Evolutionary conservation across 2,888 invertebrate genomes (phyloP).

Genomic region (Chrysolina oricalcia): DNA sequence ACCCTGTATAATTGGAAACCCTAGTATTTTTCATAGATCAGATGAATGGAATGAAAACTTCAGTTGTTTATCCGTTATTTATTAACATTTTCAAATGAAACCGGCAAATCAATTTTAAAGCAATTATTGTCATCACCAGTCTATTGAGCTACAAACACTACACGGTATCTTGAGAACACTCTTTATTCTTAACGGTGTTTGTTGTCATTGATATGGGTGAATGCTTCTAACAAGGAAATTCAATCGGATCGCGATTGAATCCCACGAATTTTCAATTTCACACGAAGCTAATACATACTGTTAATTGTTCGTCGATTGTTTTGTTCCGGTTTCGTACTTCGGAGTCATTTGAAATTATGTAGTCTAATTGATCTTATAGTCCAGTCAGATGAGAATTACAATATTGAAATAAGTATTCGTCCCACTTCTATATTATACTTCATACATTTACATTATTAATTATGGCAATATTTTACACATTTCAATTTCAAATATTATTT

Average conservation of each 20-base stretch:
- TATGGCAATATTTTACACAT: too few relatives aligned
- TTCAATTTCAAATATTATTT: too few relatives aligned
- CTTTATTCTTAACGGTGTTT: not conserved
- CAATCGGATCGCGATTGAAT: constrained; percentile 8
- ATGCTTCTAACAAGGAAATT: constrained; percentile 24
- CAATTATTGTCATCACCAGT: not conserved
- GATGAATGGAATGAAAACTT: too few relatives aligned
- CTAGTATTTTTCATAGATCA: too few relatives aligned
- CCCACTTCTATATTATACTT: too few relatives aligned
- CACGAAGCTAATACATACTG: constrained; percentile 1
- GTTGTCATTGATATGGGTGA: constrained; percentile 23
- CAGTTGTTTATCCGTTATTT: too few relatives aligned
- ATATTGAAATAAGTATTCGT: too few relatives aligned
- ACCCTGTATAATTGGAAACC: too few relatives aligned
- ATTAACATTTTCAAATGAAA: not conserved
- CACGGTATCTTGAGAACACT: not conserved
- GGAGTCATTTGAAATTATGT: not conserved
- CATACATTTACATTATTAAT: too few relatives aligned
- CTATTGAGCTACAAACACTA: not conserved
- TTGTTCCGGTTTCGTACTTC: not conserved
- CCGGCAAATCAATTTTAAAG: not conserved
- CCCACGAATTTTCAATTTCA: constrained; percentile 23
- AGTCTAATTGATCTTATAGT: not conserved
- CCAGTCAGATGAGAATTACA: not conserved
- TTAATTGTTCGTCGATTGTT: constrained; percentile 2